phyloP scores from a whole-genome alignment of 2,888 invertebrate species.

The Enchytraeus crypticus region DNA sequence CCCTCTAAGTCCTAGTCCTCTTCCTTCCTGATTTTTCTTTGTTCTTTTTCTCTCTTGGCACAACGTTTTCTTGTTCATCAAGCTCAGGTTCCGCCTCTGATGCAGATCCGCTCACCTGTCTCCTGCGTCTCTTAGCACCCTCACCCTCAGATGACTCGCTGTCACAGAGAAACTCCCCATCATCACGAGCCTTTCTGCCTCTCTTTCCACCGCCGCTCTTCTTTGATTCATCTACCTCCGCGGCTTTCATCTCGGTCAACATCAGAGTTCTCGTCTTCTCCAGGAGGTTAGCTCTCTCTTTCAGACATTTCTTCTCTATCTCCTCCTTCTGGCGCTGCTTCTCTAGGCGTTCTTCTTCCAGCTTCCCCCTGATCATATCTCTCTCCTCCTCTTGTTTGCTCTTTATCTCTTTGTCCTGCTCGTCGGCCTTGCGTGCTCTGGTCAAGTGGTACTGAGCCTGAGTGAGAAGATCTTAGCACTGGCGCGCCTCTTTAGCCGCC shows the following conservation, averaged over 20 bases:
- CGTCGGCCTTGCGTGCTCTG: slow-evolving; percentile 78
- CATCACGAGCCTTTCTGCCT: no score
- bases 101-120: no score
- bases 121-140: no score
- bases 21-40: no score
- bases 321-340: slow-evolving; percentile 71
- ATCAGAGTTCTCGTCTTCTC: slow-evolving; percentile 93
- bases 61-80: no score
- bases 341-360: slow-evolving; percentile 57
- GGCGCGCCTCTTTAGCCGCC: slow-evolving; percentile 67
- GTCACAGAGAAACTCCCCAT: no score
- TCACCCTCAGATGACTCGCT: no score
- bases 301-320: slow-evolving; percentile 51
- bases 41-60: no score
- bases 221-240: slow-evolving; percentile 58
- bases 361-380: slow-evolving; percentile 65
- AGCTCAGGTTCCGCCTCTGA: no score
- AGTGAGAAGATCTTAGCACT: slow-evolving; percentile 87
- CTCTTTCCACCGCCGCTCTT: no score
- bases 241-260: slow-evolving; percentile 70
- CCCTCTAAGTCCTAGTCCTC: no score
- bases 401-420: slow-evolving; percentile 77
- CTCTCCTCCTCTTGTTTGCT: slow-evolving; percentile 77
- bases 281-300: slow-evolving; percentile 83
- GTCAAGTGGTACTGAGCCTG: slow-evolving; percentile 95